Evolutionary conservation across 1,140 invertebrate species (phyloP), one percentile per base, ranked within the genome.

Genomic region (Dolichoris vasculosae): DNA sequence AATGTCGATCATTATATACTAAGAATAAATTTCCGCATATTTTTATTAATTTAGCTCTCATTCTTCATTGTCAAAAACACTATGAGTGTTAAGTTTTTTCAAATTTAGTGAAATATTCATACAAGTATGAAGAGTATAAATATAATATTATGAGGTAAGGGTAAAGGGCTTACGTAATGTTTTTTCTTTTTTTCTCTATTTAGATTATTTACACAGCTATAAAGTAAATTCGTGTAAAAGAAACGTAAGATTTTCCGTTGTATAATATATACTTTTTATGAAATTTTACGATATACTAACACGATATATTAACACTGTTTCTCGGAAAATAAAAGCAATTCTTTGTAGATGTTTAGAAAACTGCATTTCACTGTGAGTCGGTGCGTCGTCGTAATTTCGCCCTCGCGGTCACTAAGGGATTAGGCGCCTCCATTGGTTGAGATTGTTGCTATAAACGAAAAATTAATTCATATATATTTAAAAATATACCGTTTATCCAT

Each of bases 391-490:
- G 89, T 86, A 93, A 89, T 82, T 92, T 93, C 40, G 93, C 92
- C 86, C 93, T 92, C 30, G 93, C 93, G 6, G 91, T 93, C n/a
- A 90, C 88, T 81, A 93, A 78, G n/a, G 90, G 92, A 86, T 93
- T 93, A 55, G 91, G 90, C n/a, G 90, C 88, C 48, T 93, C 92
- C 48, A 82, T 86, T 26, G 83, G 77, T 71, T 90, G 91, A 77
- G 90, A 89, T 71, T 93, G 90, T 83, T 93, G 87, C 88, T 90
- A 86, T 20, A 89, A 88, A 86, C 23, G 51, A 83, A 86, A 85
- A 67, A 78, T 55, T n/a, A 40, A 63, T 43, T 17, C 30, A 86
- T 84, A 40, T 40, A 67, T 69, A 4, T 76, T 20, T 71, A 6
- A 7, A 46, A 46, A 46, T 46, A 46, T 46, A n/a, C n/a, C n/a